phyloP scores from a whole-genome alignment of 2,113 vertebrate genomes.

The Zingel zingel region DNA sequence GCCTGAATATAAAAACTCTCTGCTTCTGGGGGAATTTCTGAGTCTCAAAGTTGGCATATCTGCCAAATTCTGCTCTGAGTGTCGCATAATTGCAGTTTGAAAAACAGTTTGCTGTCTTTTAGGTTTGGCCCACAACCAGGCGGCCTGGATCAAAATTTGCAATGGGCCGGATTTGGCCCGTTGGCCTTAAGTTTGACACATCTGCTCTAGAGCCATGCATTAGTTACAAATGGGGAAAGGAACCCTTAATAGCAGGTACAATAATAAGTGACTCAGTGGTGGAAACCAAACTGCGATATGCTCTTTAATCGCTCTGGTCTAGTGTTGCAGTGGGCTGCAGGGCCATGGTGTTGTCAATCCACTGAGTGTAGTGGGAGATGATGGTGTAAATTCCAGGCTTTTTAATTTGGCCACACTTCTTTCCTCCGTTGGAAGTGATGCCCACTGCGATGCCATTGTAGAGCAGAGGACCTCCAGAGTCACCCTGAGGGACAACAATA shows the following conservation, averaged over 20 bases:
- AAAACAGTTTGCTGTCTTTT: too few relatives aligned
- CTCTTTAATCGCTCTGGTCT: neutral
- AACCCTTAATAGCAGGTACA: neutral
- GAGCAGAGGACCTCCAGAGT: conserved; percentile 79
- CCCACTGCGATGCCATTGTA: conserved; percentile 82
- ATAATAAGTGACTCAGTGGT: neutral
- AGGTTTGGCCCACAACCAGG: too few relatives aligned
- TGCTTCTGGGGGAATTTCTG: too few relatives aligned
- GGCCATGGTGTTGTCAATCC: conserved; percentile 81
- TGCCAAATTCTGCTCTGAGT: too few relatives aligned
- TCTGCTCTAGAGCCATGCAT: neutral
- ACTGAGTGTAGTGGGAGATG: conserved; percentile 86
- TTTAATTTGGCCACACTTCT: conserved; percentile 84
- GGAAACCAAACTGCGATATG: neutral
- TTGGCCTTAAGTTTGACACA: too few relatives aligned
- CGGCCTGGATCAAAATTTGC: too few relatives aligned
- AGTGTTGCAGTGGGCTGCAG: neutral
- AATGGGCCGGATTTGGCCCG: too few relatives aligned
- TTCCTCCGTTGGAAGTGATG: conserved; percentile 90
- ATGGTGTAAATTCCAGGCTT: conserved; percentile 90
- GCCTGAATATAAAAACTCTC: too few relatives aligned
- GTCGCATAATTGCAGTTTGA: too few relatives aligned
- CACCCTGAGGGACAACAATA: conserved; percentile 55
- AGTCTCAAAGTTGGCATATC: too few relatives aligned
- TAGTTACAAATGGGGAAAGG: neutral